phyloP scores from a whole-genome alignment of 2,888 invertebrate species.

The Pseudococcus longispinus region DNA sequence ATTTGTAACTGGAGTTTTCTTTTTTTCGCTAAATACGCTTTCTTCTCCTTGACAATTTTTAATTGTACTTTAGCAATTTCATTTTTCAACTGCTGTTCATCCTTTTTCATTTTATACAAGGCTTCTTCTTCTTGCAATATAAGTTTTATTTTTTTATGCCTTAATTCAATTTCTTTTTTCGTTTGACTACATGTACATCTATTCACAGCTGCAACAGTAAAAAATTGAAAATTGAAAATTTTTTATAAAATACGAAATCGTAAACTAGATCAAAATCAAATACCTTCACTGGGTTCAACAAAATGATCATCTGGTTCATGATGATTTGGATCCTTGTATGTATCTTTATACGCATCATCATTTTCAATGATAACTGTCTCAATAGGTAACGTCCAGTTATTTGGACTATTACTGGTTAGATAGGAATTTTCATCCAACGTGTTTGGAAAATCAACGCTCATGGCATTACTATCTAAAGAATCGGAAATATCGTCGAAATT shows the following conservation, averaged over 20 bases:
- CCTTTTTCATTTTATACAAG: constrained; percentile 53
- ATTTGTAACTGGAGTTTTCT: constrained; percentile 50
- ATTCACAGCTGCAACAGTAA: constrained; percentile 10
- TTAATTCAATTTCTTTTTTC: constrained; percentile 51
- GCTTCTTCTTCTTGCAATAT: constrained; percentile 51
- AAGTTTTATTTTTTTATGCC: constrained; percentile 48
- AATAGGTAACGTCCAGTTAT: constrained; percentile 49
- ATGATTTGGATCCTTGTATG: background rate
- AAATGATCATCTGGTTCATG: constrained; percentile 43
- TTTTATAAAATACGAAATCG: background rate
- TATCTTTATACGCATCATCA: constrained; percentile 43
- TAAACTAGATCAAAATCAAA: background rate
- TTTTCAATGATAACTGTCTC: constrained; percentile 52
- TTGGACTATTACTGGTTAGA: background rate
- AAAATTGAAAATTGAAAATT: background rate
- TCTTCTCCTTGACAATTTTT: constrained; percentile 49
- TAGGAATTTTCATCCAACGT: constrained; percentile 36
- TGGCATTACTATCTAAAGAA: constrained; percentile 44
- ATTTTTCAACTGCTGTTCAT: constrained; percentile 50
- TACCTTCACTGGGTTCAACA: constrained; percentile 27
- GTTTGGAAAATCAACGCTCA: constrained; percentile 44
- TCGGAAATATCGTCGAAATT: constrained; percentile 47
- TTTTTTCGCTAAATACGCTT: constrained; percentile 47
- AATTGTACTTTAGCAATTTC: constrained; percentile 51
- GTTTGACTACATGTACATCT: constrained; percentile 47